Base-by-base conservation (phyloP, 2,888 invertebrate species). In the Incurvaria masculella region DNA sequence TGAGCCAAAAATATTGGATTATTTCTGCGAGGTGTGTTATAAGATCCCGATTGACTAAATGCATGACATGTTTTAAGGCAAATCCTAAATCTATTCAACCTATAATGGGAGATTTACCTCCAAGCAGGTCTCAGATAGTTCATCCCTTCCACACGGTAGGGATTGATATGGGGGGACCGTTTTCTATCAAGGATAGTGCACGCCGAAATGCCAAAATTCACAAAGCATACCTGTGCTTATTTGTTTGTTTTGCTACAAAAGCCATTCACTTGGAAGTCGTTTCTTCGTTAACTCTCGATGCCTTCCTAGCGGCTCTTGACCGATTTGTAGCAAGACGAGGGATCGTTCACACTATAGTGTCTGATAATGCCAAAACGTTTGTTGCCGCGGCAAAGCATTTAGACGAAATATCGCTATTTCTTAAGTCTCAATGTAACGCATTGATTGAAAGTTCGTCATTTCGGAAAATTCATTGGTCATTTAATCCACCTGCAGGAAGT, bases 141-240 rank as follows among this genome's bases (percentile, higher is more conserved):
- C 8, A 14, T 6, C 33, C 33, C 8, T 33, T 33, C 33, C 8
- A 14, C 14, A 33, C 14, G 4, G 33, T 33, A 6, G 33, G 33
- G 3, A 33, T n/a, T 4, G 33, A 33, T n/a, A 33, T 33, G 33
- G 33, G 33, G 3, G 33, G 33, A 4, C 33, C 33, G 33, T 33
- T 33, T 21, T 21, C 27, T 2, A 45, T 57, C 5, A 49, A 53
- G 18, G 50, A 53, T 3, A 26, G 45, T 8, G 20, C 2, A 17
- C 43, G 51, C 8, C 20, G 57, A 14, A 56, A 57, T 21, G 46
- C 49, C 1, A 49, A 51, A 39, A 49, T 49, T 1, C 47, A 23
- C 2, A 61, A 61, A 46, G 52, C 52, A 10, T 60, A 59, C 47
- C 48, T 62, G n/a, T 51, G 52, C 19, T 10, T 57, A n/a, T 61